Evolutionary conservation across 2,113 vertebrate genomes (phyloP).

Genomic region (Bufo bufo): DNA sequence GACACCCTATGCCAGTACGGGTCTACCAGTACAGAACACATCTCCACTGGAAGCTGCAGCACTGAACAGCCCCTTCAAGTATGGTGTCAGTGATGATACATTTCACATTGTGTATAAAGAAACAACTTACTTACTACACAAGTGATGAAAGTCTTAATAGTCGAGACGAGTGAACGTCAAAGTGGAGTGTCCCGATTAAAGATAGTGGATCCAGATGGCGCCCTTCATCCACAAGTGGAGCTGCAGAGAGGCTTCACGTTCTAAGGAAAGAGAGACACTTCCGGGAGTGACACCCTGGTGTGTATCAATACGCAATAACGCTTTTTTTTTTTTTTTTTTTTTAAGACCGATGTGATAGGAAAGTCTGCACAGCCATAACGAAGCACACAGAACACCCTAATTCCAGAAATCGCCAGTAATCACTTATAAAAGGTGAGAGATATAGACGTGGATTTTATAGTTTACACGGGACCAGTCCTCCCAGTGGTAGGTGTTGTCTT

Average conservation of each 20-base stretch:
- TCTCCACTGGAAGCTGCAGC: neutral
- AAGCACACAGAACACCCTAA: too few relatives aligned
- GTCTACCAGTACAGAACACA: neutral
- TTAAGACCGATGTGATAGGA: neutral
- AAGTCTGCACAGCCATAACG: too few relatives aligned
- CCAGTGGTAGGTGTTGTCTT: too few relatives aligned
- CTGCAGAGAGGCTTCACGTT: neutral
- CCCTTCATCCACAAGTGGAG: neutral
- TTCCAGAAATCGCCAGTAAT: too few relatives aligned
- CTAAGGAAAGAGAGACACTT: constrained; percentile 39
- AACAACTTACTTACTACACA: neutral
- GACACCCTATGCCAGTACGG: neutral
- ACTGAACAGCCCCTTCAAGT: neutral
- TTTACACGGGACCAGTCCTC: too few relatives aligned
- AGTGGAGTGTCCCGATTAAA: neutral
- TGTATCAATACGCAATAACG: neutral
- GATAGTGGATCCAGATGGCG: neutral
- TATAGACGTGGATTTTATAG: too few relatives aligned
- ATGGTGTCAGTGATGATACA: neutral
- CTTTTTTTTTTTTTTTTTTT: neutral
- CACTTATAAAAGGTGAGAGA: too few relatives aligned
- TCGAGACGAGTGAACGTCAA: neutral
- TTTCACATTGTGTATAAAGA: neutral
- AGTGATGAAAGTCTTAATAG: neutral
- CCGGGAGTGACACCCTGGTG: constrained; percentile 24